Base-by-base conservation (phyloP, 1,140 invertebrate species). In the Listronotus oregonensis region DNA sequence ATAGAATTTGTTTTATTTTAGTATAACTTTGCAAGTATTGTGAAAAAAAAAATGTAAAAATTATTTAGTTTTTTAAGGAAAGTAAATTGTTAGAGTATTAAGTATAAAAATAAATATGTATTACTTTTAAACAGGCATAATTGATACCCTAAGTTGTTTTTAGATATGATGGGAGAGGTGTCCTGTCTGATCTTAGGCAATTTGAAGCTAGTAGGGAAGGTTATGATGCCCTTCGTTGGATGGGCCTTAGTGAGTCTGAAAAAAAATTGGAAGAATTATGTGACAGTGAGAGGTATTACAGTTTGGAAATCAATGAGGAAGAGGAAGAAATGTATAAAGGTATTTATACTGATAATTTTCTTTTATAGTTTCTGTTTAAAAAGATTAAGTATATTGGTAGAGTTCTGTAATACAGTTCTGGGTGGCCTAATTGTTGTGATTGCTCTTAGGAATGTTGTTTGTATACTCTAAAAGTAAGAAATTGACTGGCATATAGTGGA, bases 151-250 rank as follows among this genome's bases (percentile, higher is more conserved):
- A 27, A 3, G 5, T 27, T 27, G 12, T 51, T 64, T 74, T 7
- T 54, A 98, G 96, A 83, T 99, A 98, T 84, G 97, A 99, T 85
- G 93, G 92, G 61, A 85, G 97, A 64, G 94, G 94, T 51, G 89
- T 94, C 49, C 83, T 97, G 63, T 89, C 88, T 70, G 93, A 95
- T 78, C 82, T 95, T 69, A 81, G 84, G 49, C 79, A 82, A 7
- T 86, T 87, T 77, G 92, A 94, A 78, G 86, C 90, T 39, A 87
- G 87, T 37, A 80, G 87, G 2, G 89, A 90, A 70, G 89, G 89
- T 70, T 89, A 84, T 73, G 88, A 90, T 73, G 85, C 88, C 52
- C 88, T 85, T 73, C 80, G 84, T 3, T 84, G 85, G 77, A 82
- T 87, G 67, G 82, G 80, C 10, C 81, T 96, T 12, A 90, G 87